Base-by-base conservation (phyloP, 2,797 vertebrate genomes). In the Aselliscus stoliczkanus region DNA sequence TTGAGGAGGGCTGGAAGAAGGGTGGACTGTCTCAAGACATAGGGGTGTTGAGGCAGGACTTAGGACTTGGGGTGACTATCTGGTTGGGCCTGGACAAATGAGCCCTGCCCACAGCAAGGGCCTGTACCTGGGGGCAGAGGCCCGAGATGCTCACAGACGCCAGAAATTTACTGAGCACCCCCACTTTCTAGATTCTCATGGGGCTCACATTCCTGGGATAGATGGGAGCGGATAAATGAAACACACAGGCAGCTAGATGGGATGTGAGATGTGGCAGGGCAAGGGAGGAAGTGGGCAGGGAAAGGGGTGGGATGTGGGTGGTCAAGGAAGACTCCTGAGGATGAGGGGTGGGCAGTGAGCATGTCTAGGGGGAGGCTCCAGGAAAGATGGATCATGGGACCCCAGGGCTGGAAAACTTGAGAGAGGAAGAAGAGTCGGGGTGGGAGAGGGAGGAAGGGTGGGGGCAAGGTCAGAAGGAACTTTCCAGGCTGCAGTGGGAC, bases 21-120 rank as follows among this genome's bases (percentile, higher is more conserved):
- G 60, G 62, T 0, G 6, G 20, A 12, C 42, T 3, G 6, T 42
- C 52, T 56, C 13, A 17, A 27, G 27, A 23, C 15, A 12, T 0
- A 34, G 54, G 47, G 4, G 13, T 39, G 47, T 21, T 3, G 2
- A 37, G 37, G 67, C 60, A 62, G 27, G 18, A 6, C 42, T 47
- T 18, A 2, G 54, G 31, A 27, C 31, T 12, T 3, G 4, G 65
- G 72, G 39, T 58, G 84, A 39, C 25, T 5, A 0, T 37, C 39
- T 1, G 11, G 25, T 7, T 20, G 37, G 47, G 44, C 62, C 0
- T 0, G 65, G n/a, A 17, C 13, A 34, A 54, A 50, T 2, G 52
- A 34, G 83, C 34, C 12, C 8, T 8, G 0, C 20, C 5, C 3
- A 6, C 47, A 31, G 52, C 4, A 12, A 47, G 81, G 37, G 54